Base-by-base conservation (phyloP, 2,888 invertebrate species). In the Phaedon cochleariae region DNA sequence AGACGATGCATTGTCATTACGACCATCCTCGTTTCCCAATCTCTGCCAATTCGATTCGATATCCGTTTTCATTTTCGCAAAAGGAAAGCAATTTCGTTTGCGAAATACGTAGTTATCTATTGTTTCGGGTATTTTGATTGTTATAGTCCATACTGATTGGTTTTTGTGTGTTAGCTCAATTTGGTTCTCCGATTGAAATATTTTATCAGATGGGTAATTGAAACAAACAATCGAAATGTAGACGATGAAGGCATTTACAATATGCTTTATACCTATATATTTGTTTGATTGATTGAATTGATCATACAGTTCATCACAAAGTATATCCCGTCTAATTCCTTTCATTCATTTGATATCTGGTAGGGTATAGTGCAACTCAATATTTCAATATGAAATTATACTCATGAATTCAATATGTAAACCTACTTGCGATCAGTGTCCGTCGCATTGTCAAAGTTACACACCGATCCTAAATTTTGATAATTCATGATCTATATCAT, bases 11-110 rank as follows among this genome's bases (percentile, higher is more conserved):
- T 64, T 68, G 66, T 62, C 61, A 58, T 68, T 65, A 60, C 67
- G 67, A 65, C 64, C 59, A 68, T 57, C 37, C 37, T 55, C 52
- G 41, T 69, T 66, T 59, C 62, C 58, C 59, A 66, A 69, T 66
- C 37, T 57, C 17, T n/a, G 45, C 34, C 49, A 55, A 53, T 51
- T 68, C 10, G 10, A 48, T 60, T 65, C 62, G 37, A 62, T 68
- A 65, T 65, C 68, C 65, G 68, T 45, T 29, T 46, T 22, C 41
- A 57, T 41, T 63, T 64, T 58, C 59, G 57, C 49, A 58, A 67
- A 61, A 52, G 58, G 51, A 67, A 59, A 26, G 49, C 49, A 21
- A 31, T 52, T 41, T 4, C 46, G 21, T 41, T 53, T 61, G 31
- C 26, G 45, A 53, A 46, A 46, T 26, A 29, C 55, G 41, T 41